These are phyloP conservation scores for Trachemys scripta DNA, from an alignment of 2,113 vertebrate species.

Conservation along the genomic window DNA sequence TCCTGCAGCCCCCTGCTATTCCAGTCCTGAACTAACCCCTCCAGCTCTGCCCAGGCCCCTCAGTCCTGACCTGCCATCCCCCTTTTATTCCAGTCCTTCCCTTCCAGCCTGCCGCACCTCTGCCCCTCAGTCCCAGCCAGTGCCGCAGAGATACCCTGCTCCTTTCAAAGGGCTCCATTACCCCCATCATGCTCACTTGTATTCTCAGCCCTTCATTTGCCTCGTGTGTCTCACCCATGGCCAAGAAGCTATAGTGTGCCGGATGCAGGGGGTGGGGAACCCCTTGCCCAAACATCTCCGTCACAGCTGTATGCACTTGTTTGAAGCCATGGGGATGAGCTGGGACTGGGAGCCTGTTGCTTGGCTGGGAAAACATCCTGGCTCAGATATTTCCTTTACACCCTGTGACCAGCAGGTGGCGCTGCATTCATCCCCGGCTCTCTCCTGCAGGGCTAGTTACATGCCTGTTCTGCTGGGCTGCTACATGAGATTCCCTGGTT, in stretches of 20 bases:
- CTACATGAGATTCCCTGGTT: neutral
- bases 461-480: neutral
- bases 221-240: neutral
- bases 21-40: neutral
- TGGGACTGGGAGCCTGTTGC: neutral
- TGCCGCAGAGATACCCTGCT: too few species aligned
- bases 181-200: neutral
- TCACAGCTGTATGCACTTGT: accelerated
- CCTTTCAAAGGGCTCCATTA: neutral
- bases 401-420: conserved; percentile 58
- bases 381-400: neutral
- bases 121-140: neutral
- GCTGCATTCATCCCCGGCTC: conserved; percentile 37
- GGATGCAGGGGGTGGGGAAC: neutral
- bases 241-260: neutral
- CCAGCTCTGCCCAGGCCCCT: neutral
- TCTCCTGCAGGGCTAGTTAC: neutral
- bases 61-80: too few species aligned
- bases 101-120: too few species aligned
- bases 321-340: neutral
- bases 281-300: neutral
- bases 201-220: neutral
- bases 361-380: neutral
- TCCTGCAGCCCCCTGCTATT: neutral
- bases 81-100: neutral